Evolutionary conservation across 2,888 invertebrate species (phyloP).

Genomic region (Tromatobia lineatoria): DNA sequence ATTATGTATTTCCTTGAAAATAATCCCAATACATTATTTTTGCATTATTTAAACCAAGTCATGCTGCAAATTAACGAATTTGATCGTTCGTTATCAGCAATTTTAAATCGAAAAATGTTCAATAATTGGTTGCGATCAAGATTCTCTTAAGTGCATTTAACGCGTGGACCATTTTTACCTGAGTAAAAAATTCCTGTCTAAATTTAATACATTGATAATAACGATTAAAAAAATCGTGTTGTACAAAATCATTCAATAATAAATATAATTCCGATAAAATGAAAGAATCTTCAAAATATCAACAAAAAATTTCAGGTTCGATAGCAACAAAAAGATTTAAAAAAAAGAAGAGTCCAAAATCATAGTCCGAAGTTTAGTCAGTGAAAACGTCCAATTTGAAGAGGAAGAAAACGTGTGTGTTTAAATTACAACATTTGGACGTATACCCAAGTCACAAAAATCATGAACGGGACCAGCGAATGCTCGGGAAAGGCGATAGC

Average conservation of each 20-base stretch:
- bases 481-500: slow-evolving; percentile 73
- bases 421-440: background rate
- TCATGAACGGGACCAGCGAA: slow-evolving; percentile 82
- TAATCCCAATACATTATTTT: too few relatives aligned
- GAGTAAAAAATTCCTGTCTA: too few relatives aligned
- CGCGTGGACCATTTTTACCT: background rate
- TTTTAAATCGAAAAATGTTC: background rate
- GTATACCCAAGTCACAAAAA: background rate
- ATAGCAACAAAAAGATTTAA: background rate
- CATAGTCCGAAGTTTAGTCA: background rate
- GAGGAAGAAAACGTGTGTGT: slow-evolving; percentile 13
- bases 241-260: background rate
- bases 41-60: too few relatives aligned
- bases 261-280: background rate
- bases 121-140: background rate
- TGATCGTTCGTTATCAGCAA: background rate
- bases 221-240: background rate
- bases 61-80: too few relatives aligned
- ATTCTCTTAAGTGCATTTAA: background rate
- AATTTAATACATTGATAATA: background rate
- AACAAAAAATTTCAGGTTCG: slow-evolving; percentile 30
- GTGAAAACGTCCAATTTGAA: background rate
- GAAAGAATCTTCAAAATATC: slow-evolving; percentile 1
- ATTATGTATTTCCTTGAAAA: too few relatives aligned
- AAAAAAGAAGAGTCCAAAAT: background rate